These are phyloP conservation scores for Dexiosoma caninum DNA, from an alignment of 2,888 invertebrate species.

Conservation along the genomic window DNA sequence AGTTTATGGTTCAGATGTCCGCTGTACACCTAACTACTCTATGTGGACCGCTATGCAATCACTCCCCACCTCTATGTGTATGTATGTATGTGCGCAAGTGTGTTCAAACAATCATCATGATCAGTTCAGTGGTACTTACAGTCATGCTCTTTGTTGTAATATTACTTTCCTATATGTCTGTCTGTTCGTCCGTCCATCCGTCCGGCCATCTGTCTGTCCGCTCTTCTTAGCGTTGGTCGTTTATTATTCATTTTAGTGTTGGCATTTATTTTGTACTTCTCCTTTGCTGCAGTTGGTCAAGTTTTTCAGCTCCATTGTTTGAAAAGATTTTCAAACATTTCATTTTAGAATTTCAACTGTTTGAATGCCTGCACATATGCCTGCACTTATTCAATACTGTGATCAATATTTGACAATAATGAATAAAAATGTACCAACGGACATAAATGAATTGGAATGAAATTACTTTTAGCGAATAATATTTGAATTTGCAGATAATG, in stretches of 20 bases:
- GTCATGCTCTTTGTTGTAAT: slow-evolving; percentile 5
- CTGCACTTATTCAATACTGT: background rate
- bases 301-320: slow-evolving; percentile 44
- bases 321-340: slow-evolving; percentile 45
- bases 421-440: background rate
- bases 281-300: slow-evolving; percentile 51
- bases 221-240: slow-evolving; percentile 12
- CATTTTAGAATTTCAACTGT: slow-evolving; percentile 23
- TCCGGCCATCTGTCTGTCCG: background rate
- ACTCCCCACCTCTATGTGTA: background rate
- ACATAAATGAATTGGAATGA: background rate
- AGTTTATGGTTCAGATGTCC: slow-evolving; percentile 36
- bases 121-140: slow-evolving; percentile 41
- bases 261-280: slow-evolving; percentile 1
- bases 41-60: background rate
- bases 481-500: too few relatives aligned
- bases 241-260: slow-evolving; percentile 36
- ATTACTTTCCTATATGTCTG: background rate
- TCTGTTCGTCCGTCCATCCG: background rate
- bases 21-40: slow-evolving; percentile 5
- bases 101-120: slow-evolving; percentile 42
- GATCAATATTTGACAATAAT: slow-evolving; percentile 9
- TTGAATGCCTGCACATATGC: slow-evolving; percentile 16
- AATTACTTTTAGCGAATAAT: too few relatives aligned
- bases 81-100: background rate